Evolutionary conservation across 2,888 invertebrate genomes (phyloP).

Genomic region (Napeogenes sylphis): DNA sequence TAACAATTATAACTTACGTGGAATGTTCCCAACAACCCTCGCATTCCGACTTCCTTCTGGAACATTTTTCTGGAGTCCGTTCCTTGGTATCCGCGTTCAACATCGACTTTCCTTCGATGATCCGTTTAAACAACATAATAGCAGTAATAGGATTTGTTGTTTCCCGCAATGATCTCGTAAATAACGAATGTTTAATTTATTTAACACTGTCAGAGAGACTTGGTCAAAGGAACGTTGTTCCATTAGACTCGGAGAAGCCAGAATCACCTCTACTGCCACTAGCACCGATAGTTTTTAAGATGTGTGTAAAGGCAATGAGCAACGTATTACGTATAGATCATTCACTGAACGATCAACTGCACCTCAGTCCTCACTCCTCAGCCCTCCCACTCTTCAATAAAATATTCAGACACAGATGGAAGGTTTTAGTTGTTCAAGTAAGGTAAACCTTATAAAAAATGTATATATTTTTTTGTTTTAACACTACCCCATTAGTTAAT

Average conservation of each 20-base stretch:
- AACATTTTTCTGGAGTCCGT: constrained; percentile 63
- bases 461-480: background rate
- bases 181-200: constrained; percentile 69
- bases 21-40: constrained; percentile 69
- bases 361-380: constrained; percentile 38
- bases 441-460: background rate
- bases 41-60: constrained; percentile 71
- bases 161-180: constrained; percentile 70
- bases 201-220: constrained; percentile 58
- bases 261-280: constrained; percentile 64
- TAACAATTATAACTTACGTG: constrained; percentile 55
- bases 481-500: background rate
- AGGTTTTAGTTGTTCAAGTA: constrained; percentile 20
- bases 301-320: constrained; percentile 14
- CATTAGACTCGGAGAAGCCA: constrained; percentile 74
- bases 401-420: constrained; percentile 49
- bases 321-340: constrained; percentile 30
- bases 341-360: constrained; percentile 46
- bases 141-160: constrained; percentile 69
- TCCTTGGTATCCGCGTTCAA: constrained; percentile 63
- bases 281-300: constrained; percentile 44
- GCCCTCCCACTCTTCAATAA: constrained; percentile 35
- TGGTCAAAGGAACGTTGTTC: constrained; percentile 65
- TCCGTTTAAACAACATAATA: constrained; percentile 78
- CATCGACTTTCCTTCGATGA: constrained; percentile 77